Base-by-base conservation (phyloP, 92 coral and sea anemone species). In the Plumapathes pennacea region DNA sequence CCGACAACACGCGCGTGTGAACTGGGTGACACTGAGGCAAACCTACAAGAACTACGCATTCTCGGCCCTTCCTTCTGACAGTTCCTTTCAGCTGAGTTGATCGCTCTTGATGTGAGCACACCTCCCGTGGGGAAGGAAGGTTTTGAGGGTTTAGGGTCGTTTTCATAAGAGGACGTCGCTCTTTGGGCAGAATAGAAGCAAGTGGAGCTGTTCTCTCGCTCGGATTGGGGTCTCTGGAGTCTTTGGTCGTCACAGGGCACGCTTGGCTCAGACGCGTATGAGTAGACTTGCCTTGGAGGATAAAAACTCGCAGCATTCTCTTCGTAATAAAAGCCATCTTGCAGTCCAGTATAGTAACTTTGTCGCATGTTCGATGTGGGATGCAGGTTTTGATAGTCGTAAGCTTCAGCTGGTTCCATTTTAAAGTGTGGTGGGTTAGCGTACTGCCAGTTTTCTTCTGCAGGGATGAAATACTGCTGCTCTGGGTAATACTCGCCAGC, bases 11-110 rank as follows among this genome's bases (percentile, higher is more conserved):
- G 75, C 39, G 51, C 63, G 50, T 55, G 52, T 40, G 78, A 72
- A 40, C 52, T 27, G 4, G 64, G 14, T 41, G 51, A 61, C 13
- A 60, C 64, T 25, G 90, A 82, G 26, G 85, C 80, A 49, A 76
- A 81, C 28, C 94, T 74, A 32, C 96, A 94, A 42, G 96, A 86
- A 44, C 81, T 84, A 36, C 69, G 62, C 21, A 74, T 36, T 31
- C 47, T 57, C 55, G 23, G n/a, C n/a, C n/a, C n/a, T n/a, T n/a
- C n/a, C n/a, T n/a, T n/a, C n/a, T n/a, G n/a, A n/a, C n/a, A n/a
- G n/a, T n/a, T n/a, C n/a, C n/a, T n/a, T n/a, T n/a, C n/a, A n/a
- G n/a, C n/a, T n/a, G n/a, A n/a, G n/a, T n/a, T n/a, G 8, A n/a
- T 34, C 40, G 40, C 27, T 33, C 54, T 66, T 28, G 21, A 62